These are phyloP conservation scores for Anadara kagoshimensis DNA, from an alignment of 1,140 invertebrate species.

Conservation along the genomic window DNA sequence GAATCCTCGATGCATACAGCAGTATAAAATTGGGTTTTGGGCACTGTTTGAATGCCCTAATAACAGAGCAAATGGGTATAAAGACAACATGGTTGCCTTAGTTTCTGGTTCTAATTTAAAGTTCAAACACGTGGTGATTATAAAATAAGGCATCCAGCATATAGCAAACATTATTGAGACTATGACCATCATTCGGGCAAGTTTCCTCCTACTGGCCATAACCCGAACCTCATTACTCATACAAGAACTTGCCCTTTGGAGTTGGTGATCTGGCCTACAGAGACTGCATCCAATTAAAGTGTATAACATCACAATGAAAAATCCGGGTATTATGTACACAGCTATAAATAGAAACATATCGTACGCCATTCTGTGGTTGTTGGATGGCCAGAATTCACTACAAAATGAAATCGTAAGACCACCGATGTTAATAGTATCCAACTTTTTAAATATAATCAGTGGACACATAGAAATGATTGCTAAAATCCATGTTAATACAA, in stretches of 20 bases:
- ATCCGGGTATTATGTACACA: conserved; percentile 84
- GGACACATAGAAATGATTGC: conserved; percentile 58
- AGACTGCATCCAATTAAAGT: conserved; percentile 82
- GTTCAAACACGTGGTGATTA: conserved; percentile 80
- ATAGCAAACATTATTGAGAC: conserved; percentile 84
- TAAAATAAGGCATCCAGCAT: conserved; percentile 87
- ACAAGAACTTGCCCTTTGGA: conserved; percentile 54
- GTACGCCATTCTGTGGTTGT: conserved; percentile 70
- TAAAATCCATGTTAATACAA: conserved; percentile 57
- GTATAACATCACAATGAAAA: conserved; percentile 82
- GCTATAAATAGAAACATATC: conserved; percentile 82
- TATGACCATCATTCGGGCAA: conserved; percentile 84
- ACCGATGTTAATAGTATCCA: conserved; percentile 11
- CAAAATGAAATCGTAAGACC: background rate
- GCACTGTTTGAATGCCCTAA: conserved; percentile 78
- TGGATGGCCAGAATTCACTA: conserved; percentile 55
- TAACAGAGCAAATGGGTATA: conserved; percentile 76
- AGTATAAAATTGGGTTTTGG: conserved; percentile 69
- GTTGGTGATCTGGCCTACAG: conserved; percentile 77
- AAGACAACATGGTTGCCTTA: conserved; percentile 50
- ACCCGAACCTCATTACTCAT: conserved; percentile 75
- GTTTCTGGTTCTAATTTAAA: conserved; percentile 73
- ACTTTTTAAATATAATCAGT: conserved; percentile 48
- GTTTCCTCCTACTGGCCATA: conserved; percentile 81
- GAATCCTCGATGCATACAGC: conserved; percentile 66